phyloP scores from a whole-genome alignment of 1,140 invertebrate genomes.

The Brachionus rotundiformis region DNA sequence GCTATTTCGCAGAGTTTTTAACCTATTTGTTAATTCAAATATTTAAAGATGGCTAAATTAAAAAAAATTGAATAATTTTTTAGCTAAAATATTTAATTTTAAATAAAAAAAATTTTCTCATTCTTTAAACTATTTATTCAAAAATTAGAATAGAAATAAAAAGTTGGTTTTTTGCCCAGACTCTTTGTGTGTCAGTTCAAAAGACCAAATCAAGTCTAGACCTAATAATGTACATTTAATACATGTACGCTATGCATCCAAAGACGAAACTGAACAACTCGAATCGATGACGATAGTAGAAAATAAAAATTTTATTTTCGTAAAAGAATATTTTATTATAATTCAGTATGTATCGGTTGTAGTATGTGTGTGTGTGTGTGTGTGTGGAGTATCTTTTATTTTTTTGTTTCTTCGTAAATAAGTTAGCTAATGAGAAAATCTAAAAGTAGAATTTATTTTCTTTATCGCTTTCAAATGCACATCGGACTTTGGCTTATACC shows the following conservation, averaged over 20 bases:
- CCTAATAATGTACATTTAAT: background rate
- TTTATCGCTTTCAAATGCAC: constrained; percentile 5
- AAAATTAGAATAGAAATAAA: too few species aligned
- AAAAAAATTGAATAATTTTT: too few species aligned
- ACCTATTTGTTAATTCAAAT: too few species aligned
- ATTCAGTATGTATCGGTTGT: constrained; percentile 19
- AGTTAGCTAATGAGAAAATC: constrained; percentile 14
- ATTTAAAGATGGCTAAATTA: too few species aligned
- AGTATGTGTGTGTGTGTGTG: constrained; percentile 25
- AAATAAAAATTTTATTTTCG: constrained; percentile 20
- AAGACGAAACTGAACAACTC: constrained; percentile 1
- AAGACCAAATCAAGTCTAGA: background rate
- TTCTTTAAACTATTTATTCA: too few species aligned
- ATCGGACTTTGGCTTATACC: constrained; percentile 5
- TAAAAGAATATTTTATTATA: constrained; percentile 47
- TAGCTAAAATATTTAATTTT: too few species aligned
- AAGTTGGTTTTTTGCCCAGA: background rate
- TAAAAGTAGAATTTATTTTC: constrained; percentile 29
- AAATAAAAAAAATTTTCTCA: too few species aligned
- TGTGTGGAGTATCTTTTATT: constrained; percentile 39
- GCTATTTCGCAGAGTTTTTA: too few species aligned
- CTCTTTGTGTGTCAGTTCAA: background rate
- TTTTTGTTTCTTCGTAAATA: constrained; percentile 27
- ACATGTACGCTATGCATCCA: background rate
- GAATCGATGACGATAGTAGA: constrained; percentile 45